Evolutionary conservation across 2,113 vertebrate species (phyloP).

Genomic region (Ursus arctos): DNA sequence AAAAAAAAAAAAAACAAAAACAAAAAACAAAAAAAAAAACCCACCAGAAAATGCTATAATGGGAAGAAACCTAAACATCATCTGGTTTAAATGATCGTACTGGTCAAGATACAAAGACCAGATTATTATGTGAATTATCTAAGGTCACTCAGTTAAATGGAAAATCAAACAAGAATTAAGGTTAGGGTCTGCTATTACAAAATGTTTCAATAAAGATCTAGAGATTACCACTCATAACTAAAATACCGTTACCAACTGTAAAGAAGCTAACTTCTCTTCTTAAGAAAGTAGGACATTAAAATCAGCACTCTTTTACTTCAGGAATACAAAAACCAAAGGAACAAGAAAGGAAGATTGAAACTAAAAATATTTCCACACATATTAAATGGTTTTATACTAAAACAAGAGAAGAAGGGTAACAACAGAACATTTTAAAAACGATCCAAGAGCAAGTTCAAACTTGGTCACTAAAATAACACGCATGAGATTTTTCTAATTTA

Average conservation of each 20-base stretch:
- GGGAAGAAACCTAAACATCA: not conserved
- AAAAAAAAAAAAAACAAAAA: not conserved
- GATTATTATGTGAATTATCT: constrained; percentile 2
- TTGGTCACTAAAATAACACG: constrained; percentile 15
- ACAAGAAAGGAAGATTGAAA: not conserved
- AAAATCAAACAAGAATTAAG: constrained; percentile 49
- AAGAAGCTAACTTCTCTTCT: not conserved
- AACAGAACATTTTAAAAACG: constrained; percentile 11
- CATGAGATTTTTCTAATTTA: constrained; percentile 51
- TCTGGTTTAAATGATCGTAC: not conserved
- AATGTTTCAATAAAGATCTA: constrained; percentile 30
- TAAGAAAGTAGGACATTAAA: constrained; percentile 26
- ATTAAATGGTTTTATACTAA: constrained; percentile 37
- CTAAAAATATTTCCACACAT: constrained; percentile 24
- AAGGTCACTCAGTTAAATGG: not conserved
- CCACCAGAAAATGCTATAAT: not conserved
- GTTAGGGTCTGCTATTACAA: not conserved
- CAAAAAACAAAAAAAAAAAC: not conserved
- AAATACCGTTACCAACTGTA: not conserved
- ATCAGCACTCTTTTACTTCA: not conserved
- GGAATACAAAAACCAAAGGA: constrained; percentile 1
- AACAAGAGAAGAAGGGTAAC: not conserved
- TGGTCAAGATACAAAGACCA: constrained; percentile 33
- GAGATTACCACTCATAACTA: not conserved
- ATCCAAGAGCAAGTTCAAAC: constrained; percentile 60